phyloP scores from a whole-genome alignment of 2,888 invertebrate species.

The Drosophila silvestris region DNA sequence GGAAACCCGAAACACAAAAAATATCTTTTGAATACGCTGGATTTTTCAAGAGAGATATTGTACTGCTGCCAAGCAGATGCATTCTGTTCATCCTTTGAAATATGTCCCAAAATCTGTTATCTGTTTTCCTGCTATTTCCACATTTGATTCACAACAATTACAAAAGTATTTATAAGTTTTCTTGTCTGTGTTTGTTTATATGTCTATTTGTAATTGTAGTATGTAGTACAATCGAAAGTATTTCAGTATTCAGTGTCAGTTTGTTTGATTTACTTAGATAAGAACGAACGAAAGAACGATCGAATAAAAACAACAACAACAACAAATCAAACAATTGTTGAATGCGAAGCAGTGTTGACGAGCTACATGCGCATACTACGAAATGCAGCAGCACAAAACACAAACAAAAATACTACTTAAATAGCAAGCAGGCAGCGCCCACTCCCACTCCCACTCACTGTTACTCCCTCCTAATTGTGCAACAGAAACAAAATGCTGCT shows the following conservation, averaged over 20 bases:
- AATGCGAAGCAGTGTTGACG: not conserved
- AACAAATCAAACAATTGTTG: not conserved
- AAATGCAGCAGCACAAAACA: slow-evolving; percentile 1
- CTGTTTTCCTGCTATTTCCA: not conserved
- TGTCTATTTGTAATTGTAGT: not conserved
- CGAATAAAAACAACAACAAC: not conserved
- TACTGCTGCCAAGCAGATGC: not conserved
- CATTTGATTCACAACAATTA: not conserved
- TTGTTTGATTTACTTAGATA: slow-evolving; percentile 44
- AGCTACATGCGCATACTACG: not conserved
- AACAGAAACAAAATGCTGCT: slow-evolving; percentile 23
- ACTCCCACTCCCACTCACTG: not conserved
- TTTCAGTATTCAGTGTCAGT: slow-evolving; percentile 38
- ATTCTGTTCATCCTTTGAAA: not conserved
- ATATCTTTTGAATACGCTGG: not conserved
- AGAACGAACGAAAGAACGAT: not conserved
- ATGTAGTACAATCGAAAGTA: slow-evolving; percentile 24
- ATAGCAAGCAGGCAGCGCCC: not conserved
- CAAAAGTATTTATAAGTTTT: not conserved
- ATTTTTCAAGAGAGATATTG: not conserved
- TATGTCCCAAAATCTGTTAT: not conserved
- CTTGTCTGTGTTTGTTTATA: not conserved
- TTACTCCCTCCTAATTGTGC: slow-evolving; percentile 5
- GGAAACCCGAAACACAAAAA: not conserved
- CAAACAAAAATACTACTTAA: not conserved